Evolutionary conservation across 2,113 vertebrate species (phyloP).

Genomic region (Cichladusa arquata): DNA sequence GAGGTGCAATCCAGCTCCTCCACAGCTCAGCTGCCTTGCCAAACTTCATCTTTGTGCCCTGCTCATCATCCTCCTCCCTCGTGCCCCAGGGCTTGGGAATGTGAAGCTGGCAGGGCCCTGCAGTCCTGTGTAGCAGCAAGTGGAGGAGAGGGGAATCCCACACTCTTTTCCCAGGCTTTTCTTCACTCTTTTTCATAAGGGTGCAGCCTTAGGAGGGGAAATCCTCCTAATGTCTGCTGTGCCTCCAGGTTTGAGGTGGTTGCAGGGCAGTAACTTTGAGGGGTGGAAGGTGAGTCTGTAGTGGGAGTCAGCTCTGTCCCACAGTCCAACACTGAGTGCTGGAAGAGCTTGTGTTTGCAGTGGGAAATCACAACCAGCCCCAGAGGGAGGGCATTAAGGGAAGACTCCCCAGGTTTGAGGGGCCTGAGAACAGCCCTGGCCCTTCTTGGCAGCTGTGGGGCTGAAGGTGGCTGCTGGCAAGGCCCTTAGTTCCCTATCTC

Average conservation of each 20-base stretch:
- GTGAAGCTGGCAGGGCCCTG: not conserved
- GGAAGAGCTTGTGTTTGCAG: not conserved
- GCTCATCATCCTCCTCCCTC: not conserved
- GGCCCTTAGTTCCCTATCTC: not conserved
- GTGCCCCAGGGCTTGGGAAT: not conserved
- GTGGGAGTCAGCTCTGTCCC: not conserved
- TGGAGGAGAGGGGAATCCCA: not conserved
- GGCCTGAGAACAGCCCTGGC: not conserved
- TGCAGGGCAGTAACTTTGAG: not conserved
- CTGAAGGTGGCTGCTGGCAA: too few species aligned
- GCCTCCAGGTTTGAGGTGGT: not conserved
- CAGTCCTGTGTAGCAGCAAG: not conserved
- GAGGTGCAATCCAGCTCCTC: not conserved
- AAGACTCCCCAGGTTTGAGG: not conserved
- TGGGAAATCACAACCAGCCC: not conserved
- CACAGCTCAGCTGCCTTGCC: not conserved
- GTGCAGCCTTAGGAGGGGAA: not conserved
- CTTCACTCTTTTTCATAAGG: not conserved
- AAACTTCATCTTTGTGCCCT: not conserved
- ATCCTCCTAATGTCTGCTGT: not conserved
- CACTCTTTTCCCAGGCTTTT: not conserved
- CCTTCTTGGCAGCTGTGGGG: not conserved
- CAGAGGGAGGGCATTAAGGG: not conserved
- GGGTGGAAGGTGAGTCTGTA: not conserved
- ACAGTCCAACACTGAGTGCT: not conserved